These are phyloP conservation scores for Riparia riparia DNA, from an alignment of 2,113 vertebrate species.

Conservation along the genomic window DNA sequence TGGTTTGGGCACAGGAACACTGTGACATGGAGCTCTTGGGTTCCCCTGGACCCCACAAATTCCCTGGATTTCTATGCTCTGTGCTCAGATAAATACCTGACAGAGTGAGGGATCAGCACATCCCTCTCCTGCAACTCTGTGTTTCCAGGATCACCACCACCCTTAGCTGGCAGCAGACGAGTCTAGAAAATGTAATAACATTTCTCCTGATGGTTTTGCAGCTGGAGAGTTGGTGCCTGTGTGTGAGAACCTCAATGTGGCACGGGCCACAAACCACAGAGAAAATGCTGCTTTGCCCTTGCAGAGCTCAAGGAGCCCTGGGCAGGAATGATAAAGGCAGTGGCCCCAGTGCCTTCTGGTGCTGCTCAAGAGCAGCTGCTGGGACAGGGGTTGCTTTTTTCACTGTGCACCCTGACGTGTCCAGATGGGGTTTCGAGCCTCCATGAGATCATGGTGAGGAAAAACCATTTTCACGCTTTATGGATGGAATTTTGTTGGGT, in stretches of 20 bases:
- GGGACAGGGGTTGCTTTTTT: not conserved
- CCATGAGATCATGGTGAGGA: not conserved
- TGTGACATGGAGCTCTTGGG: fast-evolving
- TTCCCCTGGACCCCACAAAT: not conserved
- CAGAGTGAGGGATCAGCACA: fast-evolving
- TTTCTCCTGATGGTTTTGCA: not conserved
- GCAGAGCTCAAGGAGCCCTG: not conserved
- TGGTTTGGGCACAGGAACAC: not conserved
- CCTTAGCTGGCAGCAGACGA: fast-evolving
- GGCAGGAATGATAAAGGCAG: not conserved
- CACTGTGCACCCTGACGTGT: not conserved
- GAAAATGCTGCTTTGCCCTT: not conserved
- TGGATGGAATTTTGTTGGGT: not conserved
- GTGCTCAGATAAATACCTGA: not conserved
- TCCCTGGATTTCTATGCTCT: not conserved
- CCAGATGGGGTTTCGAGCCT: not conserved
- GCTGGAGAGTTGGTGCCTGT: not conserved
- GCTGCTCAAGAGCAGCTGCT: not conserved
- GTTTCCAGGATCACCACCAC: not conserved
- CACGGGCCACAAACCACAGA: not conserved
- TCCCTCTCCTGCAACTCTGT: not conserved
- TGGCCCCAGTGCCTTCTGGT: not conserved
- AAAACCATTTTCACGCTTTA: not conserved
- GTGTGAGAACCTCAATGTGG: fast-evolving
- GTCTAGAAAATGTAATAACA: not conserved